Evolutionary conservation across 1,140 invertebrate genomes (phyloP).

Genomic region (Lordiphosa collinella): DNA sequence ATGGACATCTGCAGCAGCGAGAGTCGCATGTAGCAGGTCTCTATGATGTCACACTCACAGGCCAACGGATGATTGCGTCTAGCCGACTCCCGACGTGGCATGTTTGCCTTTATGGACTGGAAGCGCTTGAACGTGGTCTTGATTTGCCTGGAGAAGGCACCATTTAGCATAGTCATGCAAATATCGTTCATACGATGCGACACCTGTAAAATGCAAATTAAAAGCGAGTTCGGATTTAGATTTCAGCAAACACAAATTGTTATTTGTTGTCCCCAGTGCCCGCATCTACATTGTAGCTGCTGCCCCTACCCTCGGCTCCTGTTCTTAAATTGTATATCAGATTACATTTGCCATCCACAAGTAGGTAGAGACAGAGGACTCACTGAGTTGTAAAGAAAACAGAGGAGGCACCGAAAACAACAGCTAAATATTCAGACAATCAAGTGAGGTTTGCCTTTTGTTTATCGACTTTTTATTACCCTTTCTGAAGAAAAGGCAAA

Average conservation of each 20-base stretch:
- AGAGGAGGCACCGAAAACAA: background rate
- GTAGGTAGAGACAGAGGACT: slow-evolving; percentile 10
- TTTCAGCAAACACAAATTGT: slow-evolving; percentile 19
- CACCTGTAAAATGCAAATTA: slow-evolving; percentile 82
- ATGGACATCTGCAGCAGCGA: slow-evolving; percentile 93
- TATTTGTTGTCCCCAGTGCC: slow-evolving; percentile 13
- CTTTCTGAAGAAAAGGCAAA: no score
- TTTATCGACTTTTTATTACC: no score
- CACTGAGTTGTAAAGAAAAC: no score
- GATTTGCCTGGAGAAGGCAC: slow-evolving; percentile 89
- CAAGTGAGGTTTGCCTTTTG: no score
- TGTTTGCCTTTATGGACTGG: slow-evolving; percentile 92
- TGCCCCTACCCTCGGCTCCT: slow-evolving; percentile 20
- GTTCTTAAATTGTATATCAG: slow-evolving; percentile 60
- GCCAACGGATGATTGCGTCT: slow-evolving; percentile 90
- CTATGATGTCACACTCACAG: slow-evolving; percentile 93
- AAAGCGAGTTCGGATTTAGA: background rate
- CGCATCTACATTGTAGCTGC: slow-evolving; percentile 28
- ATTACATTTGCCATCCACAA: slow-evolving; percentile 53
- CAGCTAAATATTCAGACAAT: no score
- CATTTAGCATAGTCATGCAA: slow-evolving; percentile 88
- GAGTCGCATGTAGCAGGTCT: slow-evolving; percentile 92
- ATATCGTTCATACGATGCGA: slow-evolving; percentile 88
- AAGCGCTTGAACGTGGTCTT: slow-evolving; percentile 89
- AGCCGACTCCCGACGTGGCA: slow-evolving; percentile 92